Evolutionary conservation across 2,888 invertebrate genomes (phyloP), one percentile per base, ranked within the genome.

Genomic region (Anoplius nigerrimus): DNA sequence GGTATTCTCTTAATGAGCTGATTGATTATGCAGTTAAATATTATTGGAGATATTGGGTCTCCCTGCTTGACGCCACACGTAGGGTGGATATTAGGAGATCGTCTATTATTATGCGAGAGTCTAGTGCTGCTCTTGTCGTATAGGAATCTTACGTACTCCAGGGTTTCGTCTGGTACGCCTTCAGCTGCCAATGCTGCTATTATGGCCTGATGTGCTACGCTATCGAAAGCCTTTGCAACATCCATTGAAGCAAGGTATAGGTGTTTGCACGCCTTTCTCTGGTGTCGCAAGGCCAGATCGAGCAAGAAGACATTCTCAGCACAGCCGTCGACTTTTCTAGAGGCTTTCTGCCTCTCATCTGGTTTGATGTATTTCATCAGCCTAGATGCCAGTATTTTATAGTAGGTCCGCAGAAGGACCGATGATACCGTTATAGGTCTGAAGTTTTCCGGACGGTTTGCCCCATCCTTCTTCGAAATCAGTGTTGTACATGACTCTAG

Each of bases 171-270:
- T 24, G 24, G 24, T 6, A 24, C 24, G 6, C 24, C 24, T 24
- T 2, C 24, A 4, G 24, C 24, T 24, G 24, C 6, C 6, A 24
- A 6, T 0, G 69, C 43, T 0, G 77, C 62, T 2, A 5, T 5
- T 3, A 16, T 45, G 0, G 51, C 34, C 45, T 74, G 71, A n/a
- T n/a, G n/a, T n/a, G n/a, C 0, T 74, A 55, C 0, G 75, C 72
- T 0, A 48, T 78, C 77, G 24, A 76, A 80, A 0, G 78, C 76
- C 27, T 77, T 77, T 0, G 67, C 65, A 2, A 80, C 68, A 55
- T 80, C 76, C 0, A 78, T 20, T 0, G 71, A 67, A 0, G 75
- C 76, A 0, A 74, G 21, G 21, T 53, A 71, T 16, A 71, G 13
- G 2, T 59, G 54, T 20, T 48, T 67, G 13, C 54, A 54, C n/a